These are phyloP conservation scores for Anthoptus insignis DNA, from an alignment of 2,888 invertebrate species.

Conservation along the genomic window DNA sequence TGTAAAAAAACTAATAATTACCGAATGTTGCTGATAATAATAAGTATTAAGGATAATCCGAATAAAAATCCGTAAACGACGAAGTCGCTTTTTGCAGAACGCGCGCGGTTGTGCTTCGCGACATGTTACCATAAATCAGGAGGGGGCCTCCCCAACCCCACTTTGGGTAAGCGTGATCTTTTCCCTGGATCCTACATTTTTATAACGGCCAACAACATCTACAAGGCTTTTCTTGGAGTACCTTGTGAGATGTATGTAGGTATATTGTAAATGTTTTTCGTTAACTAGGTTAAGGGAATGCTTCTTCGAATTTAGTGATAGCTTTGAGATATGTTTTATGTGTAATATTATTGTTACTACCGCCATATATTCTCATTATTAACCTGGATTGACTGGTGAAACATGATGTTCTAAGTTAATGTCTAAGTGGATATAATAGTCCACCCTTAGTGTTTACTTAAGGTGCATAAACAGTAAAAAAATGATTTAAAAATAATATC, in stretches of 20 bases:
- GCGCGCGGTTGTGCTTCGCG: constrained; percentile 70
- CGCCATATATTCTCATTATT: too few relatives aligned
- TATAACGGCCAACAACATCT: constrained; percentile 79
- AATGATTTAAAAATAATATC: too few relatives aligned
- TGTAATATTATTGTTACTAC: too few relatives aligned
- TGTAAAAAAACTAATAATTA: too few relatives aligned
- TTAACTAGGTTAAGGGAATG: constrained; percentile 10
- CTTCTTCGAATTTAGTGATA: too few relatives aligned
- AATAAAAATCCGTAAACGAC: constrained; percentile 84
- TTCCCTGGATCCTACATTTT: constrained; percentile 85
- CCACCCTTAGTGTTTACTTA: too few relatives aligned
- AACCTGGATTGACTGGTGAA: too few relatives aligned
- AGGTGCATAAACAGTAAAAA: too few relatives aligned
- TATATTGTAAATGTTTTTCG: constrained; percentile 26
- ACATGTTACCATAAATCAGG: constrained; percentile 86
- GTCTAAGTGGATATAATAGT: too few relatives aligned
- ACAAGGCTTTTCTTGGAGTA: constrained; percentile 64
- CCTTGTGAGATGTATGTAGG: constrained; percentile 49
- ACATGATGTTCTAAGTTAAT: too few relatives aligned
- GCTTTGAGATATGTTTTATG: too few relatives aligned
- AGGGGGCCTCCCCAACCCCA: constrained; percentile 72
- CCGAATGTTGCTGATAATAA: too few relatives aligned
- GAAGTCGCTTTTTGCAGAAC: constrained; percentile 79
- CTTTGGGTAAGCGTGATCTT: constrained; percentile 79
- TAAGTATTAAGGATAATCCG: constrained; percentile 54